These are phyloP conservation scores for Hephaestus fuliginosus DNA, from an alignment of 2,797 vertebrate species.

Conservation along the genomic window DNA sequence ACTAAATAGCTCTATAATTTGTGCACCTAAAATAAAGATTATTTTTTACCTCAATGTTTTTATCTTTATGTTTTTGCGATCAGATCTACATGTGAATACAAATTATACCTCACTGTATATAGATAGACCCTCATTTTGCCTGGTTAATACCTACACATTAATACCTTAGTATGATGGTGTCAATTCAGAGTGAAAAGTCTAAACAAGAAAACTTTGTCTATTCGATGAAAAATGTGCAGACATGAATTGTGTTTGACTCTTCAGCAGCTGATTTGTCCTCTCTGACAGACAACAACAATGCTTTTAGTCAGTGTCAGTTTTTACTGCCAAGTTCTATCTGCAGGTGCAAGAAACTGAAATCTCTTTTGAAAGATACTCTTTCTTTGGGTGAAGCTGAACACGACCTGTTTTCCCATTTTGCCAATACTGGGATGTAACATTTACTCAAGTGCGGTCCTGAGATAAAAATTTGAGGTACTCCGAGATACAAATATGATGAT, in stretches of 20 bases:
- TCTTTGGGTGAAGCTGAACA: background rate
- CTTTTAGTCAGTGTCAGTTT: conserved; percentile 1
- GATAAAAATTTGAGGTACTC: too few relatives aligned
- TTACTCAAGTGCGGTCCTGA: too few relatives aligned
- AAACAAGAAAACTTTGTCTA: background rate
- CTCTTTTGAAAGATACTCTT: background rate
- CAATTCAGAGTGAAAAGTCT: background rate
- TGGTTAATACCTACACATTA: background rate
- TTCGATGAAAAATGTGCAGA: background rate
- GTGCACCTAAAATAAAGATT: background rate
- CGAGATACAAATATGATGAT: too few relatives aligned
- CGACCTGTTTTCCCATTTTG: background rate
- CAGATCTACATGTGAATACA: background rate
- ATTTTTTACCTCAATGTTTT: background rate
- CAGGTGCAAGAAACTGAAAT: conserved; percentile 2
- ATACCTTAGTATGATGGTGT: background rate
- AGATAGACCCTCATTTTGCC: background rate
- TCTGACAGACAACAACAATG: background rate
- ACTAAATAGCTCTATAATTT: background rate
- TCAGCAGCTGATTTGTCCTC: background rate
- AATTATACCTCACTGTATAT: background rate
- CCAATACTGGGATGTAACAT: too few relatives aligned
- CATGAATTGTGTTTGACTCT: background rate
- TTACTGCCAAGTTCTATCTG: background rate
- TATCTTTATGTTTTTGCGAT: background rate